phyloP scores from a whole-genome alignment of 2,797 vertebrate genomes.

The Galago senegalensis region DNA sequence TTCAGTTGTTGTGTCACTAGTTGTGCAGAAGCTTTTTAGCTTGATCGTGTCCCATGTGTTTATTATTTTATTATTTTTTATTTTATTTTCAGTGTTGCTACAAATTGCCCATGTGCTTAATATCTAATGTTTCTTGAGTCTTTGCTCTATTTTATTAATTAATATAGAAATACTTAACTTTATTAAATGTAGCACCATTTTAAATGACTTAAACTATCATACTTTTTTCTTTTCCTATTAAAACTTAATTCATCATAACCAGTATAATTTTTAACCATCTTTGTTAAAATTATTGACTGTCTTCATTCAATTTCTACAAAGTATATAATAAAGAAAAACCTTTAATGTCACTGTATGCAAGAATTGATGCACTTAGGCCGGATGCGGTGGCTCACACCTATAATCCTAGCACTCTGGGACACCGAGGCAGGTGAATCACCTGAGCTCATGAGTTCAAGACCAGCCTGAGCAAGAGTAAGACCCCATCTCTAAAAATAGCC shows the following conservation, averaged over 20 bases:
- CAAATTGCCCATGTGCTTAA: not conserved
- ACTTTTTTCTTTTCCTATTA: slow-evolving; percentile 1
- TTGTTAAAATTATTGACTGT: not conserved
- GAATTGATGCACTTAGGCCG: not conserved
- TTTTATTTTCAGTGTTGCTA: no score
- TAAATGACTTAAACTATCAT: not conserved
- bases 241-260: slow-evolving; percentile 26
- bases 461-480: no score
- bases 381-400: no score
- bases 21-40: no score
- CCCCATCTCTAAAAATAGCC: no score
- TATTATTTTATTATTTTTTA: no score
- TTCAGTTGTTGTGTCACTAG: no score
- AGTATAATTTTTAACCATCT: not conserved
- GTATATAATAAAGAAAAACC: slow-evolving; percentile 50
- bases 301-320: slow-evolving; percentile 26
- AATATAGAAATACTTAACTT: slow-evolving; percentile 4
- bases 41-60: no score
- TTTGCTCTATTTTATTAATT: not conserved
- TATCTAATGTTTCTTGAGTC: not conserved
- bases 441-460: no score
- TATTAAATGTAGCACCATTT: slow-evolving; percentile 1
- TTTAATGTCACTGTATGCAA: not conserved
- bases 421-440: no score
- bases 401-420: no score